A percentile compares a stretch with the other conserved stretches of the same genome.
phyloP scores from a whole-genome alignment of 2,888 invertebrate species.

The Erebia palarica region DNA sequence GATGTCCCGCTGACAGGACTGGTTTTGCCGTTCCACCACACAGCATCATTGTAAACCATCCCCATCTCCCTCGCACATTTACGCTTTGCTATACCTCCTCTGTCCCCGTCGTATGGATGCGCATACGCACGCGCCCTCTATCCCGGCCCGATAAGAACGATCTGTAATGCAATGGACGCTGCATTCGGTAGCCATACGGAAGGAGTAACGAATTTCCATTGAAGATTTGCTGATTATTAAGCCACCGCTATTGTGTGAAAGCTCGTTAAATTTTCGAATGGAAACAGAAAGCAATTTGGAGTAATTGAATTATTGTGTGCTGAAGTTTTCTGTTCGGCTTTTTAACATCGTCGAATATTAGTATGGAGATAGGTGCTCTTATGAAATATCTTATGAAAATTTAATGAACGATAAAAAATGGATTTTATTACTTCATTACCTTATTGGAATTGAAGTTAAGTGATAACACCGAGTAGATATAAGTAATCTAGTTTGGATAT shows the following conservation, averaged over 20 bases:
- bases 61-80: conserved; percentile 57
- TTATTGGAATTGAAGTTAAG: too few species aligned
- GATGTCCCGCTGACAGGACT: conserved; percentile 81
- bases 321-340: too few species aligned
- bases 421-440: too few species aligned
- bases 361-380: too few species aligned
- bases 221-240: conserved; percentile 49
- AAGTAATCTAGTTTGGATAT: too few species aligned
- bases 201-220: conserved; percentile 70
- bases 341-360: too few species aligned
- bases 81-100: conserved; percentile 45
- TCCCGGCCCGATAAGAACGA: conserved; percentile 71
- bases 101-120: conserved; percentile 70
- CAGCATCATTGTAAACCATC: conserved; percentile 68
- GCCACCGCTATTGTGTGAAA: conserved; percentile 33
- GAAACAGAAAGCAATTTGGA: conserved; percentile 13
- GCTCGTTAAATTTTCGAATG: conserved; percentile 33
- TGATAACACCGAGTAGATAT: too few species aligned
- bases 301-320: too few species aligned
- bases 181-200: conserved; percentile 66
- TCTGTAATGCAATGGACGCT: conserved; percentile 75
- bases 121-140: conserved; percentile 76
- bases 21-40: conserved; percentile 76
- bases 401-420: too few species aligned
- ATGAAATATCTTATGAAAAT: too few species aligned